Conservation (phyloP, 2,797 vertebrate genomes). For the Rhinatrema bivittatum region DNA sequence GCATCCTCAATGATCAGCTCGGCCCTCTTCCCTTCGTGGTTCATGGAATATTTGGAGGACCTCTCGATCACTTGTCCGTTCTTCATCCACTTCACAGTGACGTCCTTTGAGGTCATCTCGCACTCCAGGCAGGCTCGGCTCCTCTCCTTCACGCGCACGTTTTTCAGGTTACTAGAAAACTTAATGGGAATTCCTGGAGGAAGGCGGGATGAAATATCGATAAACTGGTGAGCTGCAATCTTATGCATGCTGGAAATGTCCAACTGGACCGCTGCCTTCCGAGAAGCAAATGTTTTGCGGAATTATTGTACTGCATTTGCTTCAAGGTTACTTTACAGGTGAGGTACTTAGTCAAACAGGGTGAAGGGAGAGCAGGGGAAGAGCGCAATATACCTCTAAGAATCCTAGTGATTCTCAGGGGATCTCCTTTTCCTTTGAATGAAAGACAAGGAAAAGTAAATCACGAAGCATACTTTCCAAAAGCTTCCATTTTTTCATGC, state of each 20-base stretch:
- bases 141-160: conserved; percentile 40
- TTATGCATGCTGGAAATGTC: neutral
- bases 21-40: conserved; percentile 40
- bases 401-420: too few relatives aligned
- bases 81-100: conserved; percentile 43
- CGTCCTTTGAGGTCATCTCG: conserved; percentile 52
- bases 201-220: neutral
- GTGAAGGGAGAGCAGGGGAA: too few relatives aligned
- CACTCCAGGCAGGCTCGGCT: conserved; percentile 40
- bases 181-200: conserved; percentile 44
- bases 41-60: conserved; percentile 33
- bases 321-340: too few relatives aligned
- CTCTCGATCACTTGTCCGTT: conserved; percentile 35
- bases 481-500: too few relatives aligned
- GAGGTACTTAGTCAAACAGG: too few relatives aligned
- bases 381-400: too few relatives aligned
- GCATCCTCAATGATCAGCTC: conserved; percentile 48
- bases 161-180: conserved; percentile 54
- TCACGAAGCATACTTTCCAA: too few relatives aligned
- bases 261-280: too few relatives aligned
- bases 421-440: too few relatives aligned
- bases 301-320: too few relatives aligned
- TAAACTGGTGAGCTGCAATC: neutral
- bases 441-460: too few relatives aligned
- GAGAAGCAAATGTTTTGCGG: too few relatives aligned